phyloP scores from a whole-genome alignment of 2,797 vertebrate genomes.

The Schizopygopsis pylzovi region DNA sequence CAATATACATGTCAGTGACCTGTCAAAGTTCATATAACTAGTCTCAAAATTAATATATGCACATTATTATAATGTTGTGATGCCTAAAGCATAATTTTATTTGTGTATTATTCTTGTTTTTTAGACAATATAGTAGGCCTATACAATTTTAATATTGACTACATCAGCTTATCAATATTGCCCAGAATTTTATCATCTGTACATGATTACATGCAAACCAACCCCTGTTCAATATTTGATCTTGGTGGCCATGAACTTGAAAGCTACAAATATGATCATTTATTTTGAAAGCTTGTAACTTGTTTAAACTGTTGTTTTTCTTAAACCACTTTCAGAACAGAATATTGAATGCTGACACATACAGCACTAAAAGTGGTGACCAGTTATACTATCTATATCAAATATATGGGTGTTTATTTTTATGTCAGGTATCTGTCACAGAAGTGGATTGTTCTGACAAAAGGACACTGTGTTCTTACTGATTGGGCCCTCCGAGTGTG shows the following conservation, averaged over 20 bases:
- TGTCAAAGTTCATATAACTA: not conserved
- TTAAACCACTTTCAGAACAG: not conserved
- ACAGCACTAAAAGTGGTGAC: not conserved
- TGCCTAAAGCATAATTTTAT: not conserved
- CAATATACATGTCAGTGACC: too few relatives aligned
- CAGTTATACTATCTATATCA: not conserved
- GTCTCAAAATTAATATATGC: not conserved
- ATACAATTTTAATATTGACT: not conserved
- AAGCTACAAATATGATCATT: not conserved
- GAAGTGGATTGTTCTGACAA: not conserved
- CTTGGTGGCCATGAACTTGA: not conserved
- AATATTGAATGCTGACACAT: not conserved
- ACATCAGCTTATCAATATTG: not conserved
- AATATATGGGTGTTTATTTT: not conserved
- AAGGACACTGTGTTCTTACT: not conserved
- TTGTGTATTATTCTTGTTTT: not conserved
- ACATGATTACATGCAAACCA: not conserved
- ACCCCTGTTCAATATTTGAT: not conserved
- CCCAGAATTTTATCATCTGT: not conserved
- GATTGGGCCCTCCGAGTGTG: slow-evolving; percentile 7
- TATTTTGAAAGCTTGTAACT: not conserved
- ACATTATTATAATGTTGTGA: not conserved
- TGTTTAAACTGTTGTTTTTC: not conserved
- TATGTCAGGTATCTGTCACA: slow-evolving; percentile 12
- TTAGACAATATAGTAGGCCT: not conserved